These are phyloP conservation scores for Entomobrya multifasciata DNA, from an alignment of 2,888 invertebrate genomes.

Conservation along the genomic window DNA sequence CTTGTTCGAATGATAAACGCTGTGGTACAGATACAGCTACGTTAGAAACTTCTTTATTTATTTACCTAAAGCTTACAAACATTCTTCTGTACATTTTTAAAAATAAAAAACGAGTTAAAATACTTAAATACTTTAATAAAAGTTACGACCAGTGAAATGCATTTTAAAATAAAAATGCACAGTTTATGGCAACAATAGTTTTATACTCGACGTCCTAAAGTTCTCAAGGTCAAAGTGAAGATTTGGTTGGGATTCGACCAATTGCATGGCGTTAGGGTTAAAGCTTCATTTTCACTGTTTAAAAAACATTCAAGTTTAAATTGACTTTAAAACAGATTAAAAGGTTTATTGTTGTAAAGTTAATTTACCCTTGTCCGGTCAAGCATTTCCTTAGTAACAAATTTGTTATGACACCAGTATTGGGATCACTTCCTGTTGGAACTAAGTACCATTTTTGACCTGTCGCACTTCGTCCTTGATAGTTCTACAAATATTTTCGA, in stretches of 20 bases:
- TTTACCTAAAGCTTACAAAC: too few relatives aligned
- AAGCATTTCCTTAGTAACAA: constrained; percentile 41
- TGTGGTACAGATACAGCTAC: too few relatives aligned
- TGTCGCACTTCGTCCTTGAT: background rate
- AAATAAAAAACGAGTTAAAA: too few relatives aligned
- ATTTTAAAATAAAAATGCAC: too few relatives aligned
- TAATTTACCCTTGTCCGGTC: constrained; percentile 39
- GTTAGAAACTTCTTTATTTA: too few relatives aligned
- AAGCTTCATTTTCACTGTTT: constrained; percentile 35
- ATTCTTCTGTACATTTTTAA: too few relatives aligned
- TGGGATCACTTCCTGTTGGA: constrained; percentile 46
- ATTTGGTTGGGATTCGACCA: constrained; percentile 51
- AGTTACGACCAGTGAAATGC: too few relatives aligned
- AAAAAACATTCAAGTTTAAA: too few relatives aligned
- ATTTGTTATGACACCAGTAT: constrained; percentile 58
- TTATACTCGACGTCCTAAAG: constrained; percentile 32
- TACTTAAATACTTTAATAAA: too few relatives aligned
- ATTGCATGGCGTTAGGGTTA: constrained; percentile 32
- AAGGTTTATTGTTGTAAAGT: background rate
- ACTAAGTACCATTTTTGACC: background rate
- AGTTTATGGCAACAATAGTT: too few relatives aligned
- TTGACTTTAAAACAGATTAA: background rate
- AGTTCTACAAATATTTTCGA: background rate
- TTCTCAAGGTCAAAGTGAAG: constrained; percentile 36
- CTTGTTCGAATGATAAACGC: too few relatives aligned